Percentiles rank a stretch among this genome's conserved stretches.
phyloP scores from a whole-genome alignment of 2,113 vertebrate species.

The Ciconia maguari region DNA sequence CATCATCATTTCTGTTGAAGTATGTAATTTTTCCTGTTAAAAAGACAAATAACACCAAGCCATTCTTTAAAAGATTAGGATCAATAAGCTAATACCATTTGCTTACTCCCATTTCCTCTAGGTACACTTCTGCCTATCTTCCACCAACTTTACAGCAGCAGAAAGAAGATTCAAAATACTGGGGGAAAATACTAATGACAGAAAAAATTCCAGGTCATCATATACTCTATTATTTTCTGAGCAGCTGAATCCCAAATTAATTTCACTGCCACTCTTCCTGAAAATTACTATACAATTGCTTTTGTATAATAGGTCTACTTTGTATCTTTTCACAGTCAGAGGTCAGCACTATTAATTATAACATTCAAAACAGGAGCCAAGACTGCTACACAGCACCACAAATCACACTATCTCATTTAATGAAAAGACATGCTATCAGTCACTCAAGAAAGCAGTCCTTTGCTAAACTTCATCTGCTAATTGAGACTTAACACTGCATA shows the following conservation, averaged over 20 bases:
- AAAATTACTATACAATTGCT: neutral
- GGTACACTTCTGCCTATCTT: neutral
- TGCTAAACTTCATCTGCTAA: neutral
- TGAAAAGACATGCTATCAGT: neutral
- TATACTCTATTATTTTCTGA: neutral
- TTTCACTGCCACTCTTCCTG: neutral
- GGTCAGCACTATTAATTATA: conserved; percentile 15
- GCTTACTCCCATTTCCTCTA: neutral
- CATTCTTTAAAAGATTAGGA: neutral
- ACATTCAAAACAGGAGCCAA: neutral
- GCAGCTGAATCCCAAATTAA: neutral
- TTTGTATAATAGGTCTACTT: neutral
- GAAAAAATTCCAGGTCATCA: neutral
- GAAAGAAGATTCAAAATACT: neutral
- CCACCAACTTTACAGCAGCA: neutral
- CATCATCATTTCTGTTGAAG: neutral
- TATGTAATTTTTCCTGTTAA: neutral
- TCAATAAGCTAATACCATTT: neutral
- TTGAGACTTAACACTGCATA: neutral
- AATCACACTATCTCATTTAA: neutral
- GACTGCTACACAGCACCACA: neutral
- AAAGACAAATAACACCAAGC: neutral
- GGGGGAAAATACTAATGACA: neutral
- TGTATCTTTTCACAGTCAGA: neutral
- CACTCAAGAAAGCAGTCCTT: neutral